A percentile compares a stretch with the other conserved stretches of the same genome.
phyloP scores from a whole-genome alignment of 2,888 invertebrate genomes.

The Coleophora deauratella region DNA sequence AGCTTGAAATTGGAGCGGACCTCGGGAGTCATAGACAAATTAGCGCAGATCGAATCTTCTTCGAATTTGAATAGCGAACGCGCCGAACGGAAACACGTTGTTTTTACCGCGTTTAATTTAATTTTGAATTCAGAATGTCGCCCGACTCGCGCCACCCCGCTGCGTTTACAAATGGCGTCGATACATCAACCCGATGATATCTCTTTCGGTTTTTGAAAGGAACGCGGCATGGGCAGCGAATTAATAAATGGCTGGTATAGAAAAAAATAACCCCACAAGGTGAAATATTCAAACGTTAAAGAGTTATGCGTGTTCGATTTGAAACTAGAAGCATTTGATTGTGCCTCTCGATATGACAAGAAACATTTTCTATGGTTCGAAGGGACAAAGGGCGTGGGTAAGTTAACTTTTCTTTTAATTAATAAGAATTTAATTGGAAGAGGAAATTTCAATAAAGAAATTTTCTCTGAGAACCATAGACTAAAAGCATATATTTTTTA shows the following conservation, averaged over 20 bases:
- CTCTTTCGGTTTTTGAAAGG: constrained; percentile 68
- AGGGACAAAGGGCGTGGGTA: too few relatives aligned
- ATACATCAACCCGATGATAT: constrained; percentile 72
- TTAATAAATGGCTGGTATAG: constrained; percentile 49
- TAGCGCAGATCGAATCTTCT: constrained; percentile 64
- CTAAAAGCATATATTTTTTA: too few relatives aligned
- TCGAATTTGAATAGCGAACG: constrained; percentile 52
- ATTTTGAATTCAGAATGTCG: constrained; percentile 66
- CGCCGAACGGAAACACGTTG: constrained; percentile 59
- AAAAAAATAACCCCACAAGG: constrained; percentile 41
- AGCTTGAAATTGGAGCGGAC: constrained; percentile 11
- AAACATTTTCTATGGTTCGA: not conserved
- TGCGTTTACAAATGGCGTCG: constrained; percentile 64
- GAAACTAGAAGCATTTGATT: constrained; percentile 1
- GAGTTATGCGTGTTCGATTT: constrained; percentile 18
- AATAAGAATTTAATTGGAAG: too few relatives aligned
- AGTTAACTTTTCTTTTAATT: too few relatives aligned
- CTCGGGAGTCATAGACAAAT: constrained; percentile 61
- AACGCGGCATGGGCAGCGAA: constrained; percentile 49
- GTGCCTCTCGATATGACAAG: constrained; percentile 1
- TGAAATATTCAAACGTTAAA: constrained; percentile 38
- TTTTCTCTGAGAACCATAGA: too few relatives aligned
- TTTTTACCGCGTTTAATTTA: constrained; percentile 71
- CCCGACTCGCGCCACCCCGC: constrained; percentile 53
- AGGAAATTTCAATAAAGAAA: too few relatives aligned